Evolutionary conservation across 2,113 vertebrate genomes (phyloP).

Genomic region (Sterna hirundo): DNA sequence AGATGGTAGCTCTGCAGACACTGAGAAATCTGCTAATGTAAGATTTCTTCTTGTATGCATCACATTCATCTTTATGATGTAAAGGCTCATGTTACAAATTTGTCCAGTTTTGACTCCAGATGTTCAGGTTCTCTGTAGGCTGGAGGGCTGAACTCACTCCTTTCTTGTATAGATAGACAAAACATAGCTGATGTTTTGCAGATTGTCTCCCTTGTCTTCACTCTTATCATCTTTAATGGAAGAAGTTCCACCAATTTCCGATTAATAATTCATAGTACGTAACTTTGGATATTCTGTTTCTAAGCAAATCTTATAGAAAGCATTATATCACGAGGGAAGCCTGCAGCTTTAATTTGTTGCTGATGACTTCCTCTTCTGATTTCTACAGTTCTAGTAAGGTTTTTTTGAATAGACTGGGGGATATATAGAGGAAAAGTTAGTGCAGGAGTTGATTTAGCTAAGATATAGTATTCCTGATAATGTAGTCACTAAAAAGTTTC

Average conservation of each 20-base stretch:
- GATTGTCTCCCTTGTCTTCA: neutral
- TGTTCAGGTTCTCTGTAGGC: neutral
- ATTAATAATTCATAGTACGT: neutral
- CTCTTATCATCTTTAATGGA: neutral
- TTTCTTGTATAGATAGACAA: neutral
- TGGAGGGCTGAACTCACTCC: neutral
- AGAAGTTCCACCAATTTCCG: neutral
- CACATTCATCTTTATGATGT: neutral
- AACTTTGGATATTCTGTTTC: neutral
- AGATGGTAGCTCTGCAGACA: neutral
- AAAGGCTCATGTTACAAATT: neutral
- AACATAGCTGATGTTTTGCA: neutral
- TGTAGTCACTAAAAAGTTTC: neutral
- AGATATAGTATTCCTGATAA: neutral
- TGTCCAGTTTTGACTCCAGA: neutral
- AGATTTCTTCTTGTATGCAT: neutral
- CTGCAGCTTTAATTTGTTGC: neutral
- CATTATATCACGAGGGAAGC: neutral
- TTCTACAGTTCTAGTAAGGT: neutral
- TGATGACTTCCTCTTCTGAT: neutral
- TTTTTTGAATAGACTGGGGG: neutral
- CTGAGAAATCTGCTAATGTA: neutral
- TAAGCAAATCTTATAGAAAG: neutral
- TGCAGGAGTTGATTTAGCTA: neutral
- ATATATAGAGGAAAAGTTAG: neutral